Base-by-base conservation (phyloP, 2,113 vertebrate species). In the Salvator merianae region DNA sequence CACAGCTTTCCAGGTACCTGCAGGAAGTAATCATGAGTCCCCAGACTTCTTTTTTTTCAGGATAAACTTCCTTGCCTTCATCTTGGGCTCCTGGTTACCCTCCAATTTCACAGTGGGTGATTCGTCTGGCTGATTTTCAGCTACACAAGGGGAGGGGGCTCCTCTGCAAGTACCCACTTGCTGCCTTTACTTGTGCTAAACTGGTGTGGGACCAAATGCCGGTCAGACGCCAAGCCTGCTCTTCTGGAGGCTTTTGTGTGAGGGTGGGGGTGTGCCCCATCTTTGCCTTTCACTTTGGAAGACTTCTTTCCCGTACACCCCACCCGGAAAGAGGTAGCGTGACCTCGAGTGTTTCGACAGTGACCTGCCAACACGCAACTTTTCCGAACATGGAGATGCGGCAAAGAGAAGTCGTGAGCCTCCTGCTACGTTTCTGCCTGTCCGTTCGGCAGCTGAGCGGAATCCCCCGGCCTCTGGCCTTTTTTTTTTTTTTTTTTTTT, bases 391-490 rank as follows among this genome's bases (percentile, higher is more conserved):
- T 2, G 5, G 43, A 50, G 16, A 18, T 53, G 14, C 9, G 9
- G 2, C 5, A 13, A 68, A 68, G 76, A 47, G 28, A 13, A 13
- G 24, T 9, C 6, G 43, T 0, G 9, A 5, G 14, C 47, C 7
- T 10, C 38, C 36, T n/a, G 3, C 43, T 32, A n/a, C 28, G 22
- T 14, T 5, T n/a, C 62, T 47, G 30, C 20, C 30, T 79, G 30
- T 3, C 7, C 30, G 9, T 55, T 9, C 24, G 2, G 28, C 32
- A 36, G 30, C 12, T 65, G 55, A 47, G 43, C 8, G 12, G 43
- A 50, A 65, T 12, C 34, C 3, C 14, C 59, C 38, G 22, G 18
- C 30, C 1, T 24, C 20, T n/a, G n/a, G n/a, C n/a, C 2, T 0
- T 22, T 4, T 10, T n/a, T 28, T 9, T 2, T 1, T 7, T 30